Percentiles rank a stretch among this genome's conserved stretches.
Conservation (phyloP, 2,113 vertebrate genomes). For the Leptobrachium leishanense region DNA sequence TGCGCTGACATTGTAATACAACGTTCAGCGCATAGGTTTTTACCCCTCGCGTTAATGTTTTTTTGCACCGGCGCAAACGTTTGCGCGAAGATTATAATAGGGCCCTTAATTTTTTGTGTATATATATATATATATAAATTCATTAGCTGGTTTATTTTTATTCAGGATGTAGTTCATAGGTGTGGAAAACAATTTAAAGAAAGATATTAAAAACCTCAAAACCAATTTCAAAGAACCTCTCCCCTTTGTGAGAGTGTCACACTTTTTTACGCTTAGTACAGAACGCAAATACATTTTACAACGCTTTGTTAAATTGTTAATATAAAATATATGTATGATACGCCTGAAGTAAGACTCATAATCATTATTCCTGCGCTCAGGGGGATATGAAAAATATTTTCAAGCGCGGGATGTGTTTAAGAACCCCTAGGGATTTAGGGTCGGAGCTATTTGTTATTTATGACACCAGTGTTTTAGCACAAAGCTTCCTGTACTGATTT, state of each 20-base stretch:
- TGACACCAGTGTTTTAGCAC: not conserved
- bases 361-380: not conserved
- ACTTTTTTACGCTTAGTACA: not conserved
- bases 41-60: too few relatives aligned
- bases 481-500: not conserved
- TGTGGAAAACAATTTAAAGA: not conserved
- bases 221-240: not conserved
- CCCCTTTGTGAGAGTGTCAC: not conserved
- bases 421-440: not conserved
- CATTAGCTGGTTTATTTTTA: not conserved
- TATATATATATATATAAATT: too few relatives aligned
- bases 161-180: not conserved
- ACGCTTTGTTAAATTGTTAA: constrained; percentile 8
- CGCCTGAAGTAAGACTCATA: not conserved
- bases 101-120: too few relatives aligned
- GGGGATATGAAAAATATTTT: constrained; percentile 8
- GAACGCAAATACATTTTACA: not conserved
- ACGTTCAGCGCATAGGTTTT: too few relatives aligned
- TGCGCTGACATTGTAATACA: too few relatives aligned
- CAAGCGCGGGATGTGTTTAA: not conserved
- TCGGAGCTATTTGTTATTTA: not conserved
- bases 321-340: not conserved
- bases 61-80: too few relatives aligned
- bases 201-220: not conserved
- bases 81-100: too few relatives aligned